Percentiles rank a stretch among this genome's conserved stretches.
Conservation (phyloP, 2,888 invertebrate genomes). For the Xanthia togata region DNA sequence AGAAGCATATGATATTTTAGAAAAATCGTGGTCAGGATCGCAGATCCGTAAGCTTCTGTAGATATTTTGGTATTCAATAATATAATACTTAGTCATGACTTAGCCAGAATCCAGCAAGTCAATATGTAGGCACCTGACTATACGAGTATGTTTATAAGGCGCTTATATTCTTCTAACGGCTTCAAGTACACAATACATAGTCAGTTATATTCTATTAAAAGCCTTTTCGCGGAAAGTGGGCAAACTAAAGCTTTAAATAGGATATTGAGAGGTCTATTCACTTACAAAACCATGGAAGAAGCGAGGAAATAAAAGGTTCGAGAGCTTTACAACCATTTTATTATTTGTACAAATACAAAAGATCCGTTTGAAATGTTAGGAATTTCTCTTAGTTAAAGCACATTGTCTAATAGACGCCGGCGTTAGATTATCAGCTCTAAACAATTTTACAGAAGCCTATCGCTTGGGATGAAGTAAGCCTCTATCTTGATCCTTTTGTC, state of each 20-base stretch:
- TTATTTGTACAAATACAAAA: constrained; percentile 82
- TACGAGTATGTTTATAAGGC: constrained; percentile 26
- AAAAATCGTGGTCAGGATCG: neutral
- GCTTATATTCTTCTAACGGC: constrained; percentile 43
- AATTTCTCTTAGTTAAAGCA: constrained; percentile 71
- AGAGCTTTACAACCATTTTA: constrained; percentile 82
- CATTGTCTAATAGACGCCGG: constrained; percentile 84
- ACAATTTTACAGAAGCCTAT: constrained; percentile 62
- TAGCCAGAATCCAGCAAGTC: neutral
- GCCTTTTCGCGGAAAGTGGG: constrained; percentile 75
- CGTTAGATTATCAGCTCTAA: constrained; percentile 70
- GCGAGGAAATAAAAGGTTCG: constrained; percentile 83
- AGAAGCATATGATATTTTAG: neutral
- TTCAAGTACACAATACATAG: constrained; percentile 27
- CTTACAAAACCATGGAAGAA: constrained; percentile 76
- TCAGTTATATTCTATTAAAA: constrained; percentile 55
- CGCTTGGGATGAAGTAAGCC: constrained; percentile 45
- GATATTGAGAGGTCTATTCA: constrained; percentile 78
- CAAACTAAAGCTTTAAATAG: constrained; percentile 79
- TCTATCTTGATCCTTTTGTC: constrained; percentile 51
- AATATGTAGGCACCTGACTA: neutral
- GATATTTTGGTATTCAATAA: neutral
- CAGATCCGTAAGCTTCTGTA: neutral
- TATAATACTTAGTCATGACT: neutral
- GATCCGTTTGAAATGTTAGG: constrained; percentile 71